Conservation (phyloP, 2,888 invertebrate species). For the Microctonus hyperodae region DNA sequence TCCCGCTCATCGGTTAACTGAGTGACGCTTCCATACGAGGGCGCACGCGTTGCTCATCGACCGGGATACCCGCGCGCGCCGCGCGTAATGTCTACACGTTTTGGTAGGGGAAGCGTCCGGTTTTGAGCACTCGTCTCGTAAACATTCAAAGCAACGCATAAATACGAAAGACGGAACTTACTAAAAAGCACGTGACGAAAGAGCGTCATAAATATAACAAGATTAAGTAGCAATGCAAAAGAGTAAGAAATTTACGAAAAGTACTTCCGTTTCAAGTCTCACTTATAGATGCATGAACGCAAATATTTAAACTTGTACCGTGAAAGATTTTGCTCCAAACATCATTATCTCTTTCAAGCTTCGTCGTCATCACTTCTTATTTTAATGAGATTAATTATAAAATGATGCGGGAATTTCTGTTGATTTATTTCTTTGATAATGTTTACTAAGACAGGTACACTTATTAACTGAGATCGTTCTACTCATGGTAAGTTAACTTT, state of each 20-base stretch:
- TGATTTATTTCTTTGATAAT: neutral
- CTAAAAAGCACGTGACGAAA: neutral
- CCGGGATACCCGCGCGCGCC: neutral
- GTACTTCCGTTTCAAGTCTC: neutral
- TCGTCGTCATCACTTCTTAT: neutral
- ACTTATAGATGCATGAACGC: neutral
- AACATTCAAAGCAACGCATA: constrained; percentile 11
- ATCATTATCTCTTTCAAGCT: neutral
- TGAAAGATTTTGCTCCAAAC: neutral
- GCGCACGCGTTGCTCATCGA: constrained; percentile 37
- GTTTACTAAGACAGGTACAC: neutral
- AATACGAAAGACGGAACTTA: neutral
- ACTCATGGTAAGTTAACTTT: neutral
- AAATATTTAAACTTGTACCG: neutral
- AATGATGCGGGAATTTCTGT: neutral
- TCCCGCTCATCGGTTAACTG: constrained; percentile 6
- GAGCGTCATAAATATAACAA: neutral
- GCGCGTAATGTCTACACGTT: neutral
- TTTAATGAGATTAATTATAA: neutral
- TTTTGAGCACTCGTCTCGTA: neutral
- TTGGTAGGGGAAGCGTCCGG: neutral
- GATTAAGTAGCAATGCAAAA: neutral
- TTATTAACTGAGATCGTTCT: neutral
- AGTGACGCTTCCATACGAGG: constrained; percentile 18
- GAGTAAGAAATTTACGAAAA: neutral